These are phyloP conservation scores for Cataglyphis livida DNA, from an alignment of 2,888 invertebrate species.

Conservation along the genomic window DNA sequence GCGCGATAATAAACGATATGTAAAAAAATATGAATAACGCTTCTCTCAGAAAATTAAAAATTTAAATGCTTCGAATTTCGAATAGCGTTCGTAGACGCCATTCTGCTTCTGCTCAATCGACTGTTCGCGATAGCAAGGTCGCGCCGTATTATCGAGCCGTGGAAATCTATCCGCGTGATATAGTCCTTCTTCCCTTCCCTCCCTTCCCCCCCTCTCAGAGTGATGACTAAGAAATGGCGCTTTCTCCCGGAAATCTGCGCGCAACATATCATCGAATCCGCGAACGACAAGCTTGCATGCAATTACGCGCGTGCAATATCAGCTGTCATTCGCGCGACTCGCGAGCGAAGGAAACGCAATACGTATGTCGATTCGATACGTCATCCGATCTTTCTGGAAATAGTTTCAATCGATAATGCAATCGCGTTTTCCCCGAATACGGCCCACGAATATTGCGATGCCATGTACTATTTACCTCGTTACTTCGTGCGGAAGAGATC, in stretches of 20 bases:
- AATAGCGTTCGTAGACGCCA: neutral
- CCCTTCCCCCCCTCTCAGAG: neutral
- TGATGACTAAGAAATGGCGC: neutral
- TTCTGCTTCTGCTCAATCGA: neutral
- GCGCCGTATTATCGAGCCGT: neutral
- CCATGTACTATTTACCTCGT: constrained; percentile 70
- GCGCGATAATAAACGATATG: neutral
- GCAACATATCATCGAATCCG: neutral
- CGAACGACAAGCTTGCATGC: neutral
- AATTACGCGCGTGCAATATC: neutral
- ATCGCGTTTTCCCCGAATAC: constrained; percentile 53
- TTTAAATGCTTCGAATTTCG: neutral
- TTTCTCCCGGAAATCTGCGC: neutral
- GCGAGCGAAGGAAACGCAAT: neutral
- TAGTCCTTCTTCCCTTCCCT: neutral
- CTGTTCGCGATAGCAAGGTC: constrained; percentile 24
- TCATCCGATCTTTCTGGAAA: constrained; percentile 78
- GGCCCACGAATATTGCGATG: constrained; percentile 37
- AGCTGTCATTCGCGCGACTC: neutral
- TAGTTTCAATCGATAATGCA: constrained; percentile 77
- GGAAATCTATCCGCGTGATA: neutral
- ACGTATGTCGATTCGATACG: constrained; percentile 68
- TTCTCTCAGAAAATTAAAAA: neutral
- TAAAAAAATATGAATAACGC: neutral
- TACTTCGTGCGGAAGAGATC: neutral